phyloP scores from a whole-genome alignment of 2,113 vertebrate genomes.

The Anser cygnoides region DNA sequence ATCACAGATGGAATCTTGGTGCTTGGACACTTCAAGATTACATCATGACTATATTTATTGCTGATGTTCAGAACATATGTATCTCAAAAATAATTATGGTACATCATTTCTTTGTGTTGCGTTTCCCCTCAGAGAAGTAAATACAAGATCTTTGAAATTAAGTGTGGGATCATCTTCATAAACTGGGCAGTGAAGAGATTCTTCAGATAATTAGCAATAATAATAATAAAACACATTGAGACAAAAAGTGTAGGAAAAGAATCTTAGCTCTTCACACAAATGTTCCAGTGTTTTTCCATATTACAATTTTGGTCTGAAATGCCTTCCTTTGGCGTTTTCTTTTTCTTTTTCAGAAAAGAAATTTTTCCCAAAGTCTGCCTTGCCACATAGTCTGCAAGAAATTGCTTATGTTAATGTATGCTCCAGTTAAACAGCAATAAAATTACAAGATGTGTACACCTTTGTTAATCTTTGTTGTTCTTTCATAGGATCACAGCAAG shows the following conservation, averaged over 20 bases:
- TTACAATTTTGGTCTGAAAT: background rate
- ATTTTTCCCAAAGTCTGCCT: background rate
- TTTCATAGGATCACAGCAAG: background rate
- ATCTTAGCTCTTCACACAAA: background rate
- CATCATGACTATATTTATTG: background rate
- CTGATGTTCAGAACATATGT: background rate
- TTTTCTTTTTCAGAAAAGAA: background rate
- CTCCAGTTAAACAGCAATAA: background rate
- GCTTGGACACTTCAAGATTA: background rate
- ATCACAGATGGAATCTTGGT: background rate
- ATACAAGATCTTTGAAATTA: background rate
- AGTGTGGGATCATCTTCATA: background rate
- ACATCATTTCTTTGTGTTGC: background rate
- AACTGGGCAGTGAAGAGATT: background rate
- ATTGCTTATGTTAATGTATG: background rate
- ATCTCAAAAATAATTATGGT: background rate
- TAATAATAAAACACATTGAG: background rate
- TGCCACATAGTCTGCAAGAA: background rate
- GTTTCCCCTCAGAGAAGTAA: background rate
- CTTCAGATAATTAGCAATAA: background rate
- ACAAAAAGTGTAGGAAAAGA: background rate
- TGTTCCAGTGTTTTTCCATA: background rate
- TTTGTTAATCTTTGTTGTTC: background rate
- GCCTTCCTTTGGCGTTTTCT: background rate
- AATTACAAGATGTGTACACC: background rate